Evolutionary conservation across 2,888 invertebrate species (phyloP).

Genomic region (Allophyes oxyacanthae): DNA sequence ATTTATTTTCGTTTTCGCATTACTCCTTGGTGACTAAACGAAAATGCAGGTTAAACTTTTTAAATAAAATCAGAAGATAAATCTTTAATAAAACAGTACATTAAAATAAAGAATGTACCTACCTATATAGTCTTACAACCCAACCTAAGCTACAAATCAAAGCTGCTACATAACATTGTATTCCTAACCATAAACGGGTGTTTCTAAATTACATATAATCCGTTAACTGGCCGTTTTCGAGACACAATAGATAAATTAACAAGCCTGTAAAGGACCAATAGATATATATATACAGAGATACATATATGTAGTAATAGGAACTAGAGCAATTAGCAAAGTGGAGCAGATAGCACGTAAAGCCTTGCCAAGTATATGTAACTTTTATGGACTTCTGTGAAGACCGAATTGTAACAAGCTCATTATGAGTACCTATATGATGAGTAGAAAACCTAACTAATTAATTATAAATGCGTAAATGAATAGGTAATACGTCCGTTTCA

Average conservation of each 20-base stretch:
- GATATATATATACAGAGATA: constrained; percentile 2
- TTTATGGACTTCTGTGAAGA: constrained; percentile 38
- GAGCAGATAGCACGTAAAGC: constrained; percentile 36
- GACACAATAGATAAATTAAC: constrained; percentile 50
- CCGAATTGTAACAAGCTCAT: constrained; percentile 17
- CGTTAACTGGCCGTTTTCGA: constrained; percentile 56
- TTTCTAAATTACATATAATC: constrained; percentile 46
- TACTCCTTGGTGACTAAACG: constrained; percentile 16
- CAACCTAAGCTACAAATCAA: not conserved
- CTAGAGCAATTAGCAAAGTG: constrained; percentile 55
- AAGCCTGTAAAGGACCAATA: constrained; percentile 45
- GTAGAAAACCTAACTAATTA: constrained; percentile 1
- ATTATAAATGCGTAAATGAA: constrained; percentile 1
- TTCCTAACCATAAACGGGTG: constrained; percentile 23
- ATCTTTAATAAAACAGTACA: not conserved
- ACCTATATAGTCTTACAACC: too few relatives aligned
- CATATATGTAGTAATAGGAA: constrained; percentile 39
- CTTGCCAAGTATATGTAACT: constrained; percentile 23
- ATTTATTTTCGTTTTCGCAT: constrained; percentile 32
- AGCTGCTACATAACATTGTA: not conserved
- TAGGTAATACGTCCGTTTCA: not conserved
- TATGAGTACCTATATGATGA: not conserved
- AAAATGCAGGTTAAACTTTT: constrained; percentile 12
- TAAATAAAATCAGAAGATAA: not conserved
- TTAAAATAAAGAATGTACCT: too few relatives aligned